Conservation (phyloP, 1,140 invertebrate species). For the Bombus turneri region DNA sequence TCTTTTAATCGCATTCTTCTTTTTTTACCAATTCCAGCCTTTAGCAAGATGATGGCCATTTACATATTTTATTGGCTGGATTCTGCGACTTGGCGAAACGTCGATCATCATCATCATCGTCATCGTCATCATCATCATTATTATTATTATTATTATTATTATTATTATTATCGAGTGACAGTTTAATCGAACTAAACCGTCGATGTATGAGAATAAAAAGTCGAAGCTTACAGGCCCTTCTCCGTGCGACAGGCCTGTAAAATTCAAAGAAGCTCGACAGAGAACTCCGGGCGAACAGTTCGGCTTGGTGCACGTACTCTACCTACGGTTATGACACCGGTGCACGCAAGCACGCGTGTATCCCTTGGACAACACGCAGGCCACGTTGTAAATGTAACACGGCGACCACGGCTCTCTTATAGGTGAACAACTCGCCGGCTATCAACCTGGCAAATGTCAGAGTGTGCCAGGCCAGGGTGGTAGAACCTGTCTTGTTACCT, state of each 20-base stretch:
- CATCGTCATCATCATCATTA: no score
- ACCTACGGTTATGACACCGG: conserved; percentile 16
- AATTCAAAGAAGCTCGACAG: not conserved
- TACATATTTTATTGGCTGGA: not conserved
- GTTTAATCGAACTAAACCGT: no score
- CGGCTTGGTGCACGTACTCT: not conserved
- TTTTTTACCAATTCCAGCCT: not conserved
- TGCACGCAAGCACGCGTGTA: conserved; percentile 26
- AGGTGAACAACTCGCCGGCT: conserved; percentile 68
- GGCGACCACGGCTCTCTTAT: conserved; percentile 49
- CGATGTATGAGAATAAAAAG: no score
- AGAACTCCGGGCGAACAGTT: not conserved
- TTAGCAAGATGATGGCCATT: not conserved
- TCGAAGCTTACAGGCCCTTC: fast-evolving
- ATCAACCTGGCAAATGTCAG: conserved; percentile 74
- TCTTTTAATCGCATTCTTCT: not conserved
- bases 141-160: no score
- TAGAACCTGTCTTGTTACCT: conserved; percentile 57
- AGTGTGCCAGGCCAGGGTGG: conserved; percentile 55
- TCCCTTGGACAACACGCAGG: conserved; percentile 13
- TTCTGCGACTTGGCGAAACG: not conserved
- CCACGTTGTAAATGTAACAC: conserved; percentile 43
- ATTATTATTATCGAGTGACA: no score
- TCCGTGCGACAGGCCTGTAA: no score
- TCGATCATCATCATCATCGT: not conserved